Percentiles rank a stretch among this genome's conserved stretches.
Conservation (phyloP, 2,888 invertebrate species). For the Pandemis corylana region DNA sequence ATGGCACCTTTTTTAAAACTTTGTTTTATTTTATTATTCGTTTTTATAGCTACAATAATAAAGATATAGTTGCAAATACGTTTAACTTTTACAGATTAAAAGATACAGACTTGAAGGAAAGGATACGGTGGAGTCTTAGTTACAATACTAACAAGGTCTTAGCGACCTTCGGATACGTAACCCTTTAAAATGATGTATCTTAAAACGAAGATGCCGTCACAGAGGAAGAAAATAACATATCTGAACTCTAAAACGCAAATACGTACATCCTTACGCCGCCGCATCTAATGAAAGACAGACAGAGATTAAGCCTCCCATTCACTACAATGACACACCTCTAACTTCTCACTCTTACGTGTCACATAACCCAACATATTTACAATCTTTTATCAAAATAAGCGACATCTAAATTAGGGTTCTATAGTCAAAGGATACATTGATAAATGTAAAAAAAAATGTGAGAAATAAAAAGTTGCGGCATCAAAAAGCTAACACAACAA, state of each 20-base stretch:
- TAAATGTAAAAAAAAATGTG: constrained; percentile 36
- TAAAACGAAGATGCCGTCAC: no score
- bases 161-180: no score
- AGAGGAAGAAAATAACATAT: background rate
- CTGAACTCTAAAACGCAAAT: background rate
- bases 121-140: no score
- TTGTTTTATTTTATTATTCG: no score
- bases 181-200: no score
- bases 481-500: constrained; percentile 50
- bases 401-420: constrained; percentile 42
- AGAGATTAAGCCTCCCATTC: background rate
- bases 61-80: no score
- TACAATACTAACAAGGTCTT: no score
- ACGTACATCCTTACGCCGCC: background rate
- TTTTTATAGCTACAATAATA: no score
- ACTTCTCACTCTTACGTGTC: constrained; percentile 19
- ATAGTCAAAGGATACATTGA: constrained; percentile 41
- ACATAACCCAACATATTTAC: constrained; percentile 38
- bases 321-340: constrained; percentile 3
- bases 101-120: no score
- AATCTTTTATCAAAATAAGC: constrained; percentile 40
- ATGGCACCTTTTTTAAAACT: no score
- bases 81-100: no score
- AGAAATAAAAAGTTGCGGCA: constrained; percentile 38
- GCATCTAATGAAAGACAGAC: background rate